These are phyloP conservation scores for Sebastes diploproa DNA, from an alignment of 2,797 vertebrate genomes.

Conservation along the genomic window DNA sequence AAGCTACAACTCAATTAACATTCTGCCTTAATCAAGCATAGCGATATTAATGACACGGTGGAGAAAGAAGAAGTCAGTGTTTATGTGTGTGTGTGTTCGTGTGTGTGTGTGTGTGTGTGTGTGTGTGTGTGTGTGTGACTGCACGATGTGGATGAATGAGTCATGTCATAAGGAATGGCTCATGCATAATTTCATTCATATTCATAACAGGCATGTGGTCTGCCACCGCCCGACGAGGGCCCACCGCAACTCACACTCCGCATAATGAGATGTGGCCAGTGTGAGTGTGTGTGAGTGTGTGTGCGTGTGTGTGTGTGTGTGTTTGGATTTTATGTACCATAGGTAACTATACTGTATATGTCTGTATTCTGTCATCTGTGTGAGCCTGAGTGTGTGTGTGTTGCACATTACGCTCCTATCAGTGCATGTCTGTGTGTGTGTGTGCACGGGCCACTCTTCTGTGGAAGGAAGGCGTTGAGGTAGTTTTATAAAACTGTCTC, in stretches of 20 bases:
- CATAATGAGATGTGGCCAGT: slow-evolving; percentile 72
- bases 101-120: neutral
- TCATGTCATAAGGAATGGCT: slow-evolving; percentile 77
- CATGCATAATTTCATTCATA: slow-evolving; percentile 83
- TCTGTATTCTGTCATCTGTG: slow-evolving; percentile 41
- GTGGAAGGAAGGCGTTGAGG: slow-evolving; percentile 51
- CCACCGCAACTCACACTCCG: slow-evolving; percentile 72
- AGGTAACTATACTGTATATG: slow-evolving; percentile 41
- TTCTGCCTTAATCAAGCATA: slow-evolving; percentile 67
- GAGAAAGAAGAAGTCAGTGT: slow-evolving; percentile 48
- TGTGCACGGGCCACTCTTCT: slow-evolving; percentile 13
- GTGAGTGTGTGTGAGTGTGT: slow-evolving; percentile 1
- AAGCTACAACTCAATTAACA: slow-evolving; percentile 63
- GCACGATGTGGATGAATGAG: slow-evolving; percentile 74
- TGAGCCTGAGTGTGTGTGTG: neutral
- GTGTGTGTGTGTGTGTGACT: slow-evolving; percentile 27
- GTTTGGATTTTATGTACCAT: slow-evolving; percentile 7
- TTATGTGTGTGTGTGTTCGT: slow-evolving; percentile 10
- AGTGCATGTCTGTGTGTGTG: slow-evolving; percentile 1
- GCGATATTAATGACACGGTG: slow-evolving; percentile 49
- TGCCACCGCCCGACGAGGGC: slow-evolving; percentile 65
- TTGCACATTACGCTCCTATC: neutral
- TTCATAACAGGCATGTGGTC: slow-evolving; percentile 81
- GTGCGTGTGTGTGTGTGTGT: neutral
- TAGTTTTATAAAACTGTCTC: slow-evolving; percentile 62